These are phyloP conservation scores for Meles meles DNA, from an alignment of 2,113 vertebrate species.

Conservation along the genomic window DNA sequence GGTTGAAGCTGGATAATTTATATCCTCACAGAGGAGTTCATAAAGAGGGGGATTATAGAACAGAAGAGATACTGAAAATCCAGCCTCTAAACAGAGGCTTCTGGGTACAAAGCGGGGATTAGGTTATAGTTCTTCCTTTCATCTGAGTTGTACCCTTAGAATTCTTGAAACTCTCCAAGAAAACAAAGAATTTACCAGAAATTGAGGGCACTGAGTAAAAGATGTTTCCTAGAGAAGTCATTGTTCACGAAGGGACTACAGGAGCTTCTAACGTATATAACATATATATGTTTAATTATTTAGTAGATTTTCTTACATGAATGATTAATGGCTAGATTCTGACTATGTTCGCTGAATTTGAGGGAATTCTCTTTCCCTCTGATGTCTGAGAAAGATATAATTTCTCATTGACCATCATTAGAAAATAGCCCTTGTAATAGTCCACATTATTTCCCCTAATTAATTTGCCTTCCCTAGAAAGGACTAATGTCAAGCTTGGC, in stretches of 20 bases:
- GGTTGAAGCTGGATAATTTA: not conserved
- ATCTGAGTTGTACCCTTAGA: not conserved
- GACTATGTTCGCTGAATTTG: not conserved
- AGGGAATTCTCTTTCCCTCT: not conserved
- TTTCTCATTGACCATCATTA: slow-evolving; percentile 22
- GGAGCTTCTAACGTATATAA: not conserved
- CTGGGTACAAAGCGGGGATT: slow-evolving; percentile 11
- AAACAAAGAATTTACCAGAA: slow-evolving; percentile 22
- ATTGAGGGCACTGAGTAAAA: not conserved
- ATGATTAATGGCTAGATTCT: not conserved
- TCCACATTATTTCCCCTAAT: not conserved
- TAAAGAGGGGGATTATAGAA: not conserved
- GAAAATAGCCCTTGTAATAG: not conserved
- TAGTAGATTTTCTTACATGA: not conserved
- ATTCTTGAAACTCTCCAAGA: not conserved
- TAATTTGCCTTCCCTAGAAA: not conserved
- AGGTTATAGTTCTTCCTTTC: not conserved
- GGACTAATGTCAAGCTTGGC: not conserved
- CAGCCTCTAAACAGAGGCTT: not conserved
- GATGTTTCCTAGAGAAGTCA: not conserved
- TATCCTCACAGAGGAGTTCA: not conserved
- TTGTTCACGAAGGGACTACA: not conserved
- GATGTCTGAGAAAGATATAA: not conserved
- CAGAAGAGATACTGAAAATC: slow-evolving; percentile 2
- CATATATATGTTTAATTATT: not conserved